Percentiles rank a stretch among this genome's conserved stretches.
Conservation (phyloP, 2,113 vertebrate species). For the Halichoerus grypus region DNA sequence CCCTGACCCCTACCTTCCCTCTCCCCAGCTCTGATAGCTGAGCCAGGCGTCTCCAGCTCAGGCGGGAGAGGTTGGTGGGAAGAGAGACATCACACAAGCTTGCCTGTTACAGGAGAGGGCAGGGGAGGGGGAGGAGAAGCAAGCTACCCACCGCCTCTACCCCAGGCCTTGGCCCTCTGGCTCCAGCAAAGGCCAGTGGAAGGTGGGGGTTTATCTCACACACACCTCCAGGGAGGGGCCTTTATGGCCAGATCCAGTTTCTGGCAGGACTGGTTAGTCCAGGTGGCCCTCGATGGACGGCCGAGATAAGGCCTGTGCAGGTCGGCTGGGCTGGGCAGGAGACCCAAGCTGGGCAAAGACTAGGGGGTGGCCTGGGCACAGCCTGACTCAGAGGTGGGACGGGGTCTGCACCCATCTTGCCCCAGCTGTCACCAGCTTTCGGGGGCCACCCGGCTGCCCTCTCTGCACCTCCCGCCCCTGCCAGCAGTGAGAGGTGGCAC, state of each 20-base stretch:
- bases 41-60: background rate
- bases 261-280: slow-evolving; percentile 77
- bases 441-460: background rate
- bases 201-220: background rate
- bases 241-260: slow-evolving; percentile 71
- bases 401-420: background rate
- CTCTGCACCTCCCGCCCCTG: background rate
- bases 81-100: background rate
- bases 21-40: background rate
- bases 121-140: background rate
- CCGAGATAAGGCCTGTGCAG: slow-evolving; percentile 59
- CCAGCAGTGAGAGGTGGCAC: background rate
- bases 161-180: background rate
- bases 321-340: background rate
- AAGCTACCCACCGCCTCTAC: background rate
- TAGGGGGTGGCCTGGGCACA: background rate
- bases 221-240: slow-evolving; percentile 38
- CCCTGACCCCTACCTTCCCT: background rate
- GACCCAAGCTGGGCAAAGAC: background rate
- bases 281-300: slow-evolving; percentile 52
- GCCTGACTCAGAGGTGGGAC: background rate
- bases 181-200: background rate
- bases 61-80: background rate
- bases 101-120: background rate
- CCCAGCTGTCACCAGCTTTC: background rate